Percentiles rank a stretch among this genome's conserved stretches.
Evolutionary conservation across 2,113 vertebrate species (phyloP).

Genomic region (Canis aureus): DNA sequence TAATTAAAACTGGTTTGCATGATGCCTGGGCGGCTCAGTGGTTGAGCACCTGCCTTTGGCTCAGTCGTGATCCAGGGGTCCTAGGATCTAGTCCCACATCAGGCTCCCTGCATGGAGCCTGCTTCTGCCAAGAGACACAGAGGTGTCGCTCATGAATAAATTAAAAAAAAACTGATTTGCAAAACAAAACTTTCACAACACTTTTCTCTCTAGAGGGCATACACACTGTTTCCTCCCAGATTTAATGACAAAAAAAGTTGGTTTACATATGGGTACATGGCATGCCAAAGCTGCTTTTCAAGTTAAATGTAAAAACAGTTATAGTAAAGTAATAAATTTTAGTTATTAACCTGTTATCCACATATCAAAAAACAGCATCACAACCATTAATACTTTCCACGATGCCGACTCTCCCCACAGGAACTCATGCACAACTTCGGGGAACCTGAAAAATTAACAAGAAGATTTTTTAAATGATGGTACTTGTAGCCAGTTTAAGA

Average conservation of each 20-base stretch:
- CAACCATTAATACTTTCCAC: slow-evolving; percentile 46
- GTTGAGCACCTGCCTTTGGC: too few relatives aligned
- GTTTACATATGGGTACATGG: neutral
- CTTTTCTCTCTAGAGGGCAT: neutral
- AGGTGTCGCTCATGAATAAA: too few relatives aligned
- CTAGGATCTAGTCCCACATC: too few relatives aligned
- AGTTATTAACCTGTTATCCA: slow-evolving; percentile 73
- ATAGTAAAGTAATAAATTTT: slow-evolving; percentile 44
- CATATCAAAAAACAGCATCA: slow-evolving; percentile 67
- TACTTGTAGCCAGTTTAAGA: neutral
- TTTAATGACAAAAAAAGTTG: neutral
- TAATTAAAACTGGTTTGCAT: neutral
- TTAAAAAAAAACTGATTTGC: neutral
- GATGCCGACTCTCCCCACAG: neutral
- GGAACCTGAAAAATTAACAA: slow-evolving; percentile 70
- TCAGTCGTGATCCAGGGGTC: too few relatives aligned
- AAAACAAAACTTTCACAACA: neutral
- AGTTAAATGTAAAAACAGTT: neutral
- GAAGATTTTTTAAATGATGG: slow-evolving; percentile 13
- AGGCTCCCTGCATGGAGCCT: too few relatives aligned
- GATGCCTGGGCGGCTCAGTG: too few relatives aligned
- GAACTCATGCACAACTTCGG: slow-evolving; percentile 54
- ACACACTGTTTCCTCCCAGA: neutral
- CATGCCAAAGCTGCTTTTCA: slow-evolving; percentile 24
- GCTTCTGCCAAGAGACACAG: too few relatives aligned